phyloP scores from a whole-genome alignment of 2,113 vertebrate species.

The Murina feae region DNA sequence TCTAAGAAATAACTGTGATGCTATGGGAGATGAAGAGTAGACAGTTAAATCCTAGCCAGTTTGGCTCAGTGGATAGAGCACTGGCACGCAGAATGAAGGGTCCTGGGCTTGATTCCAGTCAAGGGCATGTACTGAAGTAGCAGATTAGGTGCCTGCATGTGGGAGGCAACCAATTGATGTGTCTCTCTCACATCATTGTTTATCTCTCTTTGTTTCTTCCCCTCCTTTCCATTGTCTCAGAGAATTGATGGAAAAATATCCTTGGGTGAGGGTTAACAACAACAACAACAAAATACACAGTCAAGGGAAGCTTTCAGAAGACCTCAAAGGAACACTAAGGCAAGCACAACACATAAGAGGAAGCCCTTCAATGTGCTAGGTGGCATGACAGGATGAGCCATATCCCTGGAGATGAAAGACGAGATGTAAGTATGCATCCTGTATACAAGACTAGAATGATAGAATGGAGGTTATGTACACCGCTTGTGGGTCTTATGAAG shows the following conservation, averaged over 20 bases:
- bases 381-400: background rate
- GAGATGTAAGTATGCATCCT: background rate
- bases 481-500: background rate
- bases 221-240: too few species aligned
- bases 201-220: too few species aligned
- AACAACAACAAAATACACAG: background rate
- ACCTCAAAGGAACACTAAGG: background rate
- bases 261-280: too few species aligned
- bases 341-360: background rate
- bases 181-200: too few species aligned
- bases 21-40: background rate
- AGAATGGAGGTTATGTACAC: background rate
- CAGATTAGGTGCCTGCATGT: too few species aligned
- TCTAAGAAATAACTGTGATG: background rate
- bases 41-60: background rate
- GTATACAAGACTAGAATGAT: rapidly evolving
- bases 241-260: too few species aligned
- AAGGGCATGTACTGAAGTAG: too few species aligned
- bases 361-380: background rate
- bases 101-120: too few species aligned
- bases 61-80: too few species aligned
- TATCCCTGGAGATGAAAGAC: background rate
- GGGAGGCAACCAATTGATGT: too few species aligned
- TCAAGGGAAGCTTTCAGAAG: background rate
- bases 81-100: too few species aligned